Evolutionary conservation across 2,113 vertebrate species (phyloP).

Genomic region (Thermophis baileyi): DNA sequence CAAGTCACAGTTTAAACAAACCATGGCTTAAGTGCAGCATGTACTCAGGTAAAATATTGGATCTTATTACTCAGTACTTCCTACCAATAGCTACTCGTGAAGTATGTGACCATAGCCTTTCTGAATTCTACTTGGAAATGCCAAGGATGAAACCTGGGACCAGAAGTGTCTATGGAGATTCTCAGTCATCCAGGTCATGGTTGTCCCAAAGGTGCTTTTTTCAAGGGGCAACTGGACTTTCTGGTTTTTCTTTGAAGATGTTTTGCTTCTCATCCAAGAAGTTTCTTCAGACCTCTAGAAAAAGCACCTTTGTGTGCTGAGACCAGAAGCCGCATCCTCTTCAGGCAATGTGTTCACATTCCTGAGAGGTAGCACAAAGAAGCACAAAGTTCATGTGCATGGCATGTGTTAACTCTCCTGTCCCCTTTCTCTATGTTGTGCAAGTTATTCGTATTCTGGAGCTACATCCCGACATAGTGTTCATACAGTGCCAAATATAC

Average conservation of each 20-base stretch:
- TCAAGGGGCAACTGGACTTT: no score
- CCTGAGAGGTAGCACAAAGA: background rate
- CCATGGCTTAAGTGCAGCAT: background rate
- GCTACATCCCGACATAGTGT: background rate
- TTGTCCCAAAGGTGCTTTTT: no score
- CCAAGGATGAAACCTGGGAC: background rate
- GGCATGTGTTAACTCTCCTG: background rate
- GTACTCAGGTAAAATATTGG: background rate
- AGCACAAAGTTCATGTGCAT: background rate
- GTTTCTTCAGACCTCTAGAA: no score
- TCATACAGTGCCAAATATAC: background rate
- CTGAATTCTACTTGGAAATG: background rate
- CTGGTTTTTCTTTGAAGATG: no score
- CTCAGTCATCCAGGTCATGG: no score
- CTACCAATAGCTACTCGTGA: background rate
- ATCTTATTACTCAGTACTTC: background rate
- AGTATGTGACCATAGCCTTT: background rate
- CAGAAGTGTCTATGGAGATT: background rate
- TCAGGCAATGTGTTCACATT: background rate
- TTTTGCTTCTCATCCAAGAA: no score
- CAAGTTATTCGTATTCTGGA: background rate
- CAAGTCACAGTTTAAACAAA: background rate
- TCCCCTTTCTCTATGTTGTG: background rate
- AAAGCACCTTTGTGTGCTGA: no score
- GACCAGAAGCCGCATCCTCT: background rate